These are phyloP conservation scores for Ectobius pallidus DNA, from an alignment of 2,888 invertebrate species.

Conservation along the genomic window DNA sequence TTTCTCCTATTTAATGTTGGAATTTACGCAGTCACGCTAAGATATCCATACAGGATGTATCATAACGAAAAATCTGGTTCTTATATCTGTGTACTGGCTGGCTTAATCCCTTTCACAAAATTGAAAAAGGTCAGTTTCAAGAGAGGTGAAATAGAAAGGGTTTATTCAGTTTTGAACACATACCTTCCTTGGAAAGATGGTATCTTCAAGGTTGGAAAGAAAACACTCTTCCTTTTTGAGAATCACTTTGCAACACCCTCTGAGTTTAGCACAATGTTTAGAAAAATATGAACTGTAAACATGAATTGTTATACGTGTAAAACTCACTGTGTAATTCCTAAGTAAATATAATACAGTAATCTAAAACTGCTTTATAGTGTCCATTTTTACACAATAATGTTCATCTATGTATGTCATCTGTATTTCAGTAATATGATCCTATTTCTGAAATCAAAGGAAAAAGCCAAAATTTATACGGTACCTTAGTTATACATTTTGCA, in stretches of 20 bases:
- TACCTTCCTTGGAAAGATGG: constrained; percentile 50
- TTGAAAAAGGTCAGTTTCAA: constrained; percentile 45
- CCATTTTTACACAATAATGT: too few relatives aligned
- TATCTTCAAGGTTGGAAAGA: constrained; percentile 47
- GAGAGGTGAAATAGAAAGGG: constrained; percentile 48
- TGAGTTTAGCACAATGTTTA: constrained; percentile 53
- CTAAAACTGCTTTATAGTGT: too few relatives aligned
- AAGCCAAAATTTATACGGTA: too few relatives aligned
- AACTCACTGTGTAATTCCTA: too few relatives aligned
- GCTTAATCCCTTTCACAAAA: constrained; percentile 47
- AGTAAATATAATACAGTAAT: too few relatives aligned
- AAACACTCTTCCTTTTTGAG: constrained; percentile 50
- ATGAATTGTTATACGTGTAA: too few relatives aligned
- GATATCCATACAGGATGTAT: constrained; percentile 53
- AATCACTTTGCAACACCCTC: constrained; percentile 51
- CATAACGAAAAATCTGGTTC: constrained; percentile 45
- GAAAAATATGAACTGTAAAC: neutral
- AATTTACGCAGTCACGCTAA: constrained; percentile 47
- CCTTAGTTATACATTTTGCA: too few relatives aligned
- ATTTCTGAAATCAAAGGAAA: too few relatives aligned
- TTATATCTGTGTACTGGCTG: constrained; percentile 50
- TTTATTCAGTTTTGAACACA: constrained; percentile 44
- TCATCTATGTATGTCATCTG: too few relatives aligned
- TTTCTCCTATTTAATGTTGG: constrained; percentile 47
- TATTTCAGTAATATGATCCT: too few relatives aligned